These are phyloP conservation scores for Peromyscus attwateri DNA, from an alignment of 2,797 vertebrate species.

Conservation along the genomic window DNA sequence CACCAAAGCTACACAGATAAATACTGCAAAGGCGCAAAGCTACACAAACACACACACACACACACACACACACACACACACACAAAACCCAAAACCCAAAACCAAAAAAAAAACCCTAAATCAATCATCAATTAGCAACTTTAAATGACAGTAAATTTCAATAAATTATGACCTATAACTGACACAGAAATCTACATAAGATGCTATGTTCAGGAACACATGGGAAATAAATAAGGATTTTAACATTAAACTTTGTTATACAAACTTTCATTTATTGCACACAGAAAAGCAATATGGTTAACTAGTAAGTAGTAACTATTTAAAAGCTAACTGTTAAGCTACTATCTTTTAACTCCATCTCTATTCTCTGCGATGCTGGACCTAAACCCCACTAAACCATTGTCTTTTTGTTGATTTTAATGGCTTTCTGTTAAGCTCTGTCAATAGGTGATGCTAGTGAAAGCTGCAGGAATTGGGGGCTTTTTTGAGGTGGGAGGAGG, in stretches of 20 bases:
- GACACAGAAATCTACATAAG: neutral
- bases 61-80: too few relatives aligned
- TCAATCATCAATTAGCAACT: neutral
- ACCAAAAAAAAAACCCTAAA: neutral
- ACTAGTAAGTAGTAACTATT: neutral
- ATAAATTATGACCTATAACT: neutral
- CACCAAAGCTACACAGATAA: too few relatives aligned
- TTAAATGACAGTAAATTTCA: slow-evolving; percentile 42
- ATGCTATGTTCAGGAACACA: slow-evolving; percentile 25
- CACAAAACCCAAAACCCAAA: too few relatives aligned
- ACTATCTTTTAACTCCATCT: neutral
- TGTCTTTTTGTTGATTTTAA: neutral
- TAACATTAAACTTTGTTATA: slow-evolving; percentile 36
- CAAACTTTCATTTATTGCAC: neutral
- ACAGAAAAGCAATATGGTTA: neutral
- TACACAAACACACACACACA: too few relatives aligned
- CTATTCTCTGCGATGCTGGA: neutral
- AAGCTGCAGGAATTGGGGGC: neutral
- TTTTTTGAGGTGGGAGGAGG: too few relatives aligned
- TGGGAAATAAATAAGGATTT: neutral
- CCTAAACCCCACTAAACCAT: neutral
- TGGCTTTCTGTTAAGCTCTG: neutral
- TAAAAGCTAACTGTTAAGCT: slow-evolving; percentile 17
- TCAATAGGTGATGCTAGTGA: neutral
- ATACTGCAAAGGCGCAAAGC: too few relatives aligned